phyloP scores from a whole-genome alignment of 1,140 invertebrate species.

The Gonatopus flavifemur region DNA sequence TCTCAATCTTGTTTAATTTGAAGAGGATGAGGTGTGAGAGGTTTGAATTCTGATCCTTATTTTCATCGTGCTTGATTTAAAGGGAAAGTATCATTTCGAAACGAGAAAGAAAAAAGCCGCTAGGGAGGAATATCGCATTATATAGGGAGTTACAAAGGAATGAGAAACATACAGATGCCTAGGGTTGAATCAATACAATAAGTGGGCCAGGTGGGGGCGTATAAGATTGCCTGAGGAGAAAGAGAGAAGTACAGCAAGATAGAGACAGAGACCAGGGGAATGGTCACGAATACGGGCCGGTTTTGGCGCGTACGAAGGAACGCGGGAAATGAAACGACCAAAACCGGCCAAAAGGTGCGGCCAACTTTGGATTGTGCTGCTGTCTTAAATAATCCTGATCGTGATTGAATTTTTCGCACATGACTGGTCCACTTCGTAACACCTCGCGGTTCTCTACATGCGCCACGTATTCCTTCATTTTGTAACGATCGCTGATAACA shows the following conservation, averaged over 20 bases:
- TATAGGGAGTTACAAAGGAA: constrained; percentile 17
- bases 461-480: too few species aligned
- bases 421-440: constrained; percentile 2
- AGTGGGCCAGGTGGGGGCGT: constrained; percentile 49
- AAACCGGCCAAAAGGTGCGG: constrained; percentile 38
- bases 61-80: too few species aligned
- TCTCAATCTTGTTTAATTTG: too few species aligned
- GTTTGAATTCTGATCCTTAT: too few species aligned
- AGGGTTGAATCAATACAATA: constrained; percentile 57
- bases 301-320: constrained; percentile 32
- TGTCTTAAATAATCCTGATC: constrained; percentile 2
- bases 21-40: too few species aligned
- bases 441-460: constrained; percentile 14
- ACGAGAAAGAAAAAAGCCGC: constrained; percentile 1
- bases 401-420: background rate
- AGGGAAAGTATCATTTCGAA: too few species aligned
- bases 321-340: constrained; percentile 35
- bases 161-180: constrained; percentile 30
- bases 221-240: constrained; percentile 42
- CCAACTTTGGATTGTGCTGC: constrained; percentile 35
- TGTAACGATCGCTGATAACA: too few species aligned
- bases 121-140: constrained; percentile 8
- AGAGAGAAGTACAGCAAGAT: too few species aligned
- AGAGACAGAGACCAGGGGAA: too few species aligned
- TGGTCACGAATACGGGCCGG: constrained; percentile 28